Evolutionary conservation across 2,797 vertebrate species (phyloP).

Genomic region (Lagorchestes hirsutus): DNA sequence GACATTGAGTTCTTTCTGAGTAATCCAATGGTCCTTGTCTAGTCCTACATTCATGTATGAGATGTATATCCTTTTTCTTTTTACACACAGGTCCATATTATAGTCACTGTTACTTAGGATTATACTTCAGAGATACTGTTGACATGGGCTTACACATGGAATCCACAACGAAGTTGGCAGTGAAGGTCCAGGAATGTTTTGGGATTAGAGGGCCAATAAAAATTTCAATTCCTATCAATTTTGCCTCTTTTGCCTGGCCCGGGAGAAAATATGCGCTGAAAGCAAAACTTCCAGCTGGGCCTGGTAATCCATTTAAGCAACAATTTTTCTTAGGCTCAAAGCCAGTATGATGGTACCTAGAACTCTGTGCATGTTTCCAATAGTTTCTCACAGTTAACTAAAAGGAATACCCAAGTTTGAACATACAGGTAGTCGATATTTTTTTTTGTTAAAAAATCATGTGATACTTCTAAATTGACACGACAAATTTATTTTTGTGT

Average conservation of each 20-base stretch:
- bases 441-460: neutral
- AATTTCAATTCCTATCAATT: constrained; percentile 22
- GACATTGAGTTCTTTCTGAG: neutral
- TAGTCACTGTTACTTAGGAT: neutral
- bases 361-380: constrained; percentile 20
- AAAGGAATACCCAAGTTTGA: neutral
- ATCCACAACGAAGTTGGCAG: constrained; percentile 16
- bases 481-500: constrained; percentile 59
- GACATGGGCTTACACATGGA: neutral
- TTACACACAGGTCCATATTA: neutral
- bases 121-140: neutral
- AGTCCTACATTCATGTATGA: neutral
- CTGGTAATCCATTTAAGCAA: constrained; percentile 6
- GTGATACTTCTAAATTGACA: constrained; percentile 26
- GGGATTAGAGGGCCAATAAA: constrained; percentile 16
- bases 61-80: neutral
- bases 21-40: neutral
- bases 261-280: constrained; percentile 31
- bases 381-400: constrained; percentile 44
- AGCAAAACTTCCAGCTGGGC: constrained; percentile 45
- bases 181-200: constrained; percentile 37
- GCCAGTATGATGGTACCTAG: neutral
- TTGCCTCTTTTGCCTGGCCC: constrained; percentile 10
- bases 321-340: neutral
- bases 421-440: neutral